Conservation (phyloP, 2,113 vertebrate genomes). For the Rhizomys pruinosus region DNA sequence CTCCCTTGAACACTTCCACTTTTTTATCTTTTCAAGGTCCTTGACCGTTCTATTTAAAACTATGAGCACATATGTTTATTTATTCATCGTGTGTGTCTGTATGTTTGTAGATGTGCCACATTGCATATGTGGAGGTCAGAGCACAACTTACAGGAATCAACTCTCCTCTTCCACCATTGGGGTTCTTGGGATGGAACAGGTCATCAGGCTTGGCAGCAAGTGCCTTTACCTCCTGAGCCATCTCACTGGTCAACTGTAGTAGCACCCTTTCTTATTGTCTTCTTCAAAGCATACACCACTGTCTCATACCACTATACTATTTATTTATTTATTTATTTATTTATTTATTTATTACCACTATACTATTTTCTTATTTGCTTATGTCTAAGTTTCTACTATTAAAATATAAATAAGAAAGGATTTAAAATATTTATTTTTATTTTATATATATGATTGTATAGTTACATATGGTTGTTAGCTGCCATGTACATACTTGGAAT, state of each 20-base stretch:
- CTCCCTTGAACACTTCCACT: neutral
- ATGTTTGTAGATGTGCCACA: neutral
- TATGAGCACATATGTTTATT: neutral
- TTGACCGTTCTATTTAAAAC: neutral
- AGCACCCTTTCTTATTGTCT: neutral
- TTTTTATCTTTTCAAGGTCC: neutral
- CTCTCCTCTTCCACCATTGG: too few species aligned
- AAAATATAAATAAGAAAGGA: slow-evolving; percentile 19
- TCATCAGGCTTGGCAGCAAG: too few species aligned
- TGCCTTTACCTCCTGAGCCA: too few species aligned
- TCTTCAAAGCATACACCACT: neutral
- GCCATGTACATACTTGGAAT: too few species aligned
- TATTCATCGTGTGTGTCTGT: neutral
- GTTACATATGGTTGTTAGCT: too few species aligned
- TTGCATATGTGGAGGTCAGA: too few species aligned
- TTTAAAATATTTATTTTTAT: too few species aligned
- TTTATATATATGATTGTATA: too few species aligned
- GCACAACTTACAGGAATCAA: too few species aligned
- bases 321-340: slow-evolving; percentile 7
- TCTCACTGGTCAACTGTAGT: too few species aligned
- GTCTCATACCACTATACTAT: neutral
- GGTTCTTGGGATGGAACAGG: too few species aligned
- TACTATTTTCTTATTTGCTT: neutral
- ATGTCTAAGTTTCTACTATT: neutral
- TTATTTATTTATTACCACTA: too few species aligned